phyloP scores from a whole-genome alignment of 2,113 vertebrate genomes.

The Drymodes brunneopygia region DNA sequence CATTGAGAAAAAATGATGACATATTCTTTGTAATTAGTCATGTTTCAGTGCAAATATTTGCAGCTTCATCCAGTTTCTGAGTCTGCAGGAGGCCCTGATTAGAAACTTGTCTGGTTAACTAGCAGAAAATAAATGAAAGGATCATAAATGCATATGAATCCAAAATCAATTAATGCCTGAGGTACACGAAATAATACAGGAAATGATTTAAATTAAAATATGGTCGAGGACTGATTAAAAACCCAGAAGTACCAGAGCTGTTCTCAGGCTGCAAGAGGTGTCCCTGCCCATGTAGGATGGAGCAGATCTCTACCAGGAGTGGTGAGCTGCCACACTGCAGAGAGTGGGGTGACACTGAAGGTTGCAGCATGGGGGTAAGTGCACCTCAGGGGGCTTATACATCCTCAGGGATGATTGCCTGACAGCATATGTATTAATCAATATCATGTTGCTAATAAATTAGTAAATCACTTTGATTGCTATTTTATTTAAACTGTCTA shows the following conservation, averaged over 20 bases:
- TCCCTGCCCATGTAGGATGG: background rate
- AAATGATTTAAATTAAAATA: background rate
- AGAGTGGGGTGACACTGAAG: background rate
- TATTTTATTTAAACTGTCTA: background rate
- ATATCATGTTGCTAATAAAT: background rate
- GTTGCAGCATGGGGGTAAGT: background rate
- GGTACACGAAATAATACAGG: background rate
- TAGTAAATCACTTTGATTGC: background rate
- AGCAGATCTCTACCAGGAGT: fast-evolving
- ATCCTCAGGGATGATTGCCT: background rate
- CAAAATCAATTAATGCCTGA: background rate
- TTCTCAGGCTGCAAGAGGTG: background rate
- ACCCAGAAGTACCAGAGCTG: fast-evolving
- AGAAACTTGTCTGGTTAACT: background rate
- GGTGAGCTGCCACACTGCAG: fast-evolving
- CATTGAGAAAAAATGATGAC: background rate
- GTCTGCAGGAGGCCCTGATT: background rate
- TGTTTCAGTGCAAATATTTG: background rate
- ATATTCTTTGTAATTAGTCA: background rate
- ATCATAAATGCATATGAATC: background rate
- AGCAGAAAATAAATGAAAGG: background rate
- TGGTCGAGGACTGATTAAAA: background rate
- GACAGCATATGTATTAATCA: background rate
- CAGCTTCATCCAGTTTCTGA: background rate
- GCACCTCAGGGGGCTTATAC: fast-evolving